Evolutionary conservation across 1,140 invertebrate genomes (phyloP), one percentile per base, ranked within the genome.

Genomic region (Drosophila subpulchrella): DNA sequence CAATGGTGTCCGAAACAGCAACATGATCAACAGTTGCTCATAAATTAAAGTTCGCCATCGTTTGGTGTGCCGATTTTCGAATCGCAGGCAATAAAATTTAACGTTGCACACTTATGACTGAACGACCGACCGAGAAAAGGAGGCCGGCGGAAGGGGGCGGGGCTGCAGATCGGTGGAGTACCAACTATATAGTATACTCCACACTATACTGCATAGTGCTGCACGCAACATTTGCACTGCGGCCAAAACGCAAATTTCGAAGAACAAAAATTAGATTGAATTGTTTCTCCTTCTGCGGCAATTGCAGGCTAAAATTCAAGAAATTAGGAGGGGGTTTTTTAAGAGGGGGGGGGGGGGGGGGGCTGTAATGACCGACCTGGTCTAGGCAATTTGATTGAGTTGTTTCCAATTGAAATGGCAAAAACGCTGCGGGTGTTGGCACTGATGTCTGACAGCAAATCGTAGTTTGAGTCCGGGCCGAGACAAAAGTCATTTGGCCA

Each of bases 241-340:
- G 51, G 61, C 61, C 44, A 81, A 72, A 82, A 86, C 78, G 81
- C 78, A 86, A 88, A 83, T 86, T 71, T 86, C 83, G 75, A 50
- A 62, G 79, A 86, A 86, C 79, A 66, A 80, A 78, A 84, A 89
- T 89, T 89, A 78, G 84, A 89, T 89, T 89, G 84, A 89, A 89
- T 89, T 88, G 84, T 88, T 68, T 68, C 65, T 89, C 61, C 48
- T 47, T 47, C 42, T 58, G 75, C 39, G 36, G 65, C 65, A 70
- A 70, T 68, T 70, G 41, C 39, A 38, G 62, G 41, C 62, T 15
- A 63, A 67, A 5, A 5, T 10, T 10, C 42, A 46, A 46, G 42
- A 10, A 79, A 56, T 44, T 15, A 20, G 3, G 36, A 11, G 13
- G 38, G 42, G 27, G 41, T 34, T 27, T 27, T 27, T 3, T 3